These are phyloP conservation scores for Semotilus atromaculatus DNA, from an alignment of 2,797 vertebrate species.

Conservation along the genomic window DNA sequence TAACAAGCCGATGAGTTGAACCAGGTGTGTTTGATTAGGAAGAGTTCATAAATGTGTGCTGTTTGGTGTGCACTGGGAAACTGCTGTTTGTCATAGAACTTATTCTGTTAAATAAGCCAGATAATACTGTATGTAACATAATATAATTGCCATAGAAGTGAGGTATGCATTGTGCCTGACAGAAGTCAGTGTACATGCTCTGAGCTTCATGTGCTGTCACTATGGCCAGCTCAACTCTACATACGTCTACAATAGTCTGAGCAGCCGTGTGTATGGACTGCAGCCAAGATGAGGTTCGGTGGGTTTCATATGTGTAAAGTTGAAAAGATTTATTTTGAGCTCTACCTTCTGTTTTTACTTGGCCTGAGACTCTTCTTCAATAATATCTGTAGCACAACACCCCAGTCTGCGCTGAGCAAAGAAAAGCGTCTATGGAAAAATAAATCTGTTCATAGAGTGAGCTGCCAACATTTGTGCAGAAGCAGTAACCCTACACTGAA, in stretches of 20 bases:
- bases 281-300: neutral
- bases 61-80: neutral
- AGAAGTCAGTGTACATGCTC: neutral
- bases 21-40: neutral
- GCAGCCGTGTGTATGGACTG: neutral
- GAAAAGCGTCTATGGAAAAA: conserved; percentile 22
- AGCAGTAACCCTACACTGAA: conserved; percentile 70
- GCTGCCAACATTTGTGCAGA: conserved; percentile 59
- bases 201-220: neutral
- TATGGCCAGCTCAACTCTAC: neutral
- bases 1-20: too few relatives aligned
- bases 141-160: neutral
- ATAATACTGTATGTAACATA: neutral
- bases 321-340: neutral
- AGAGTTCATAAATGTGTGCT: neutral
- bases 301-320: neutral
- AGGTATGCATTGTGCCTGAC: neutral
- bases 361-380: neutral
- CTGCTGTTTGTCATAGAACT: neutral
- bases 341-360: conserved; percentile 1
- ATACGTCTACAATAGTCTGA: neutral
- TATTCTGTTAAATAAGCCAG: neutral
- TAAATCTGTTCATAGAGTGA: conserved; percentile 8
- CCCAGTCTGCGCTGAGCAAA: neutral
- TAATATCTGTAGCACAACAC: neutral